These are phyloP conservation scores for Troides aeacus DNA, from an alignment of 2,888 invertebrate species.

Conservation along the genomic window DNA sequence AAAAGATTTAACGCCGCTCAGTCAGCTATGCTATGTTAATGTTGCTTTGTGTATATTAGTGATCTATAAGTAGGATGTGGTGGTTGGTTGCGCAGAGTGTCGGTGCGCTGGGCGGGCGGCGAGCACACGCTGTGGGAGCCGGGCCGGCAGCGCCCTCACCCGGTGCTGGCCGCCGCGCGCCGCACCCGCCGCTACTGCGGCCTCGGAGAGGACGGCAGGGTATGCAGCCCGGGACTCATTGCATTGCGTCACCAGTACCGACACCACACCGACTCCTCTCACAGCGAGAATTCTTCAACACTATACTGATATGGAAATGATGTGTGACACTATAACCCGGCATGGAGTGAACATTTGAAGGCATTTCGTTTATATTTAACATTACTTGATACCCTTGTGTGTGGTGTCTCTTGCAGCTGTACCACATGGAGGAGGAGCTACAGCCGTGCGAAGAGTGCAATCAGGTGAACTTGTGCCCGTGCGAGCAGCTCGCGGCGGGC, in stretches of 20 bases:
- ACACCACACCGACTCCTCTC: no score
- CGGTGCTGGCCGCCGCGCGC: conserved; percentile 23
- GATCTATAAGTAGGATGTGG: no score
- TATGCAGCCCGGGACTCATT: conserved; percentile 30
- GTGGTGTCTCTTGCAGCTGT: conserved; percentile 42
- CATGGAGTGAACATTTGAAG: no score
- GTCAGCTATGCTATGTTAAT: no score
- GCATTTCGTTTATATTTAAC: no score
- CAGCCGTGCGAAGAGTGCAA: conserved; percentile 62
- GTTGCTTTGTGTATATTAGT: no score
- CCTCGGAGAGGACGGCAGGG: conserved; percentile 58
- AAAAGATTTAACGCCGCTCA: no score
- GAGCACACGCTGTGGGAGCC: conserved; percentile 54
- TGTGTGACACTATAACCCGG: no score
- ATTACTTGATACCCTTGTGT: no score
- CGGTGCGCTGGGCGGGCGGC: conserved; percentile 58
- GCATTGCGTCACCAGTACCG: no score
- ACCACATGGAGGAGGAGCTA: conserved; percentile 55
- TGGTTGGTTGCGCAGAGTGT: not conserved
- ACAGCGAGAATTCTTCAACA: no score
- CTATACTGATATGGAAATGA: no score
- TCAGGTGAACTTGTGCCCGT: conserved; percentile 34
- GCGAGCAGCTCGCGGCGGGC: conserved; percentile 38
- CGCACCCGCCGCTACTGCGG: conserved; percentile 43
- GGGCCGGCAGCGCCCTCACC: conserved; percentile 37